Evolutionary conservation across 2,888 invertebrate species (phyloP).

Genomic region (Endomychus coccineus): DNA sequence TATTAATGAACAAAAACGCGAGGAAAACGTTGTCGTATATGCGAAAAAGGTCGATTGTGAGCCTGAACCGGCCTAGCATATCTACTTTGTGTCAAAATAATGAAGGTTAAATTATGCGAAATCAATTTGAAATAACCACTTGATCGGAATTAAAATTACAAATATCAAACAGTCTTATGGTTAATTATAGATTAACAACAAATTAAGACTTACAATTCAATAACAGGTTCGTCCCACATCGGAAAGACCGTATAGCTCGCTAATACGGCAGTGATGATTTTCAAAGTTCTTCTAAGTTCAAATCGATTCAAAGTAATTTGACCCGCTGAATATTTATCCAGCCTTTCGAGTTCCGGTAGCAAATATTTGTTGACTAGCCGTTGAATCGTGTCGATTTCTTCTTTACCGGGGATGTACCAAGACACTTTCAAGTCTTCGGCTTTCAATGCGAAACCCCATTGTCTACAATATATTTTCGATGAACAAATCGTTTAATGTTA

Average conservation of each 20-base stretch:
- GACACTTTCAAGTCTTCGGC: slow-evolving; percentile 57
- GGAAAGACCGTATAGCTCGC: slow-evolving; percentile 63
- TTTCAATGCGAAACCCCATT: slow-evolving; percentile 73
- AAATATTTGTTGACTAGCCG: slow-evolving; percentile 59
- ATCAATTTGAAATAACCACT: too few relatives aligned
- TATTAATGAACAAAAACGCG: too few relatives aligned
- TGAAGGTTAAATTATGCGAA: too few relatives aligned
- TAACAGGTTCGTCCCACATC: slow-evolving; percentile 57
- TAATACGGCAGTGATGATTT: slow-evolving; percentile 58
- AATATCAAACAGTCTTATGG: background rate
- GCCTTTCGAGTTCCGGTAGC: slow-evolving; percentile 53
- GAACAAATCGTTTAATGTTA: too few relatives aligned
- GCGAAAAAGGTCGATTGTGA: too few relatives aligned
- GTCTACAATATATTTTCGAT: slow-evolving; percentile 45
- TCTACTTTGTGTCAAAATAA: too few relatives aligned
- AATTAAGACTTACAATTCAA: slow-evolving; percentile 49
- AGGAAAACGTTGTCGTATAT: too few relatives aligned
- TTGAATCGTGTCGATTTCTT: slow-evolving; percentile 61
- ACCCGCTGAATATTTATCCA: slow-evolving; percentile 52
- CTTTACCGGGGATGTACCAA: slow-evolving; percentile 71
- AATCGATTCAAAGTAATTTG: slow-evolving; percentile 54
- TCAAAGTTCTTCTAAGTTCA: slow-evolving; percentile 59
- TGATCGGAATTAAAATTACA: too few relatives aligned
- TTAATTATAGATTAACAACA: slow-evolving; percentile 3
- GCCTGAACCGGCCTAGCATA: too few relatives aligned